Conservation (phyloP, 2,888 invertebrate species). For the Elegia similella region DNA sequence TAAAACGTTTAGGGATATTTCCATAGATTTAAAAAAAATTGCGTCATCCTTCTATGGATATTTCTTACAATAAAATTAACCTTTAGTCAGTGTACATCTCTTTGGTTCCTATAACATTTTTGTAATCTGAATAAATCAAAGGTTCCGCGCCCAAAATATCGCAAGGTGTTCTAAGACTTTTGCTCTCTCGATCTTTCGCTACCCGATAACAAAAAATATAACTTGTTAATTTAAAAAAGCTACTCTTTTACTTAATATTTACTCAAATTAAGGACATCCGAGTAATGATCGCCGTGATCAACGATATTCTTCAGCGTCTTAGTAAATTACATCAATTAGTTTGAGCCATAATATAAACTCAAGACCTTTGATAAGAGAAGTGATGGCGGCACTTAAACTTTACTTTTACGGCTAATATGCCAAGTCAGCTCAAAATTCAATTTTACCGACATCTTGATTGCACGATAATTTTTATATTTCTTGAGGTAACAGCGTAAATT, state of each 20-base stretch:
- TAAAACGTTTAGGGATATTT: no score
- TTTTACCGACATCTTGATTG: neutral
- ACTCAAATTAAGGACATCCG: neutral
- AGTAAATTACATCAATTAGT: conserved; percentile 16
- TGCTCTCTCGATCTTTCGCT: no score
- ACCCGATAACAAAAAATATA: no score
- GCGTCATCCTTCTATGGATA: no score
- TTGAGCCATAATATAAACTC: conserved; percentile 12
- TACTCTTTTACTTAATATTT: neutral
- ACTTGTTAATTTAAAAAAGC: no score
- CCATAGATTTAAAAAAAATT: no score
- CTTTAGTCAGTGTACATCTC: no score
- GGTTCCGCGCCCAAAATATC: no score
- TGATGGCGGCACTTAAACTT: conserved; percentile 10
- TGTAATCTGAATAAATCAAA: no score
- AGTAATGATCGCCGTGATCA: conserved; percentile 6
- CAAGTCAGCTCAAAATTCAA: conserved; percentile 6
- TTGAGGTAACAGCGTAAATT: neutral
- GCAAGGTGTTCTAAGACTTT: no score
- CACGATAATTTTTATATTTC: neutral
- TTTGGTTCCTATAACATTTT: no score
- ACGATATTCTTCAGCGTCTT: conserved; percentile 5
- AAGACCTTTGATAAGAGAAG: conserved; percentile 12
- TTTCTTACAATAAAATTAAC: no score
- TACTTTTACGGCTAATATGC: conserved; percentile 12